Base-by-base conservation (phyloP, 2,888 invertebrate genomes). In the Oasisia sp. region DNA sequence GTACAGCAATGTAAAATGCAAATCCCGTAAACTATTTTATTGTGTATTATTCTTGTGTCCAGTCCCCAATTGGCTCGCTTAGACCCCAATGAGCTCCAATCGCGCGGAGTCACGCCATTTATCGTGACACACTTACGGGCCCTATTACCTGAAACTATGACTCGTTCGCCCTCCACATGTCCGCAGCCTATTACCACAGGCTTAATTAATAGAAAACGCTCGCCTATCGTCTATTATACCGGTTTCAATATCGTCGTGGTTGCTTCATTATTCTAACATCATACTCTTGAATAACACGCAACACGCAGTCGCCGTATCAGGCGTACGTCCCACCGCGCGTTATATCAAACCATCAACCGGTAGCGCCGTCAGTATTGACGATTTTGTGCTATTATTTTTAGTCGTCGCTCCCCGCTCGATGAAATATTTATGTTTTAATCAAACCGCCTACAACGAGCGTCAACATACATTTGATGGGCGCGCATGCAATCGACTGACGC, bases 341-440 rank as follows among this genome's bases (percentile, higher is more conserved):
- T 74, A n/a, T n/a, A 74, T 74, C 74, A 74, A 74, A 74, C 74
- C n/a, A n/a, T 74, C 74, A 27, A 19, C 74, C 4, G n/a, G 5
- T 74, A 74, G 5, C 74, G 27, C 7, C 74, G 27, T 74, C 74
- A 27, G 7, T 74, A n/a, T 74, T 74, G 74, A 74, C n/a, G 14
- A 74, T 74, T 74, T 74, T 19, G 74, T n/a, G 27, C 74, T 74
- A 74, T 74, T 74, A 74, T 74, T 74, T 74, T 74, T 74, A 74
- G 74, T n/a, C 27, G 27, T 1, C n/a, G 19, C 74, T 27, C 27
- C 74, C 74, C 14, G 74, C 74, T 74, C 74, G n/a, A 74, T 74
- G n/a, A 74, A 74, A 74, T 74, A 74, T 74, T 74, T 74, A 74
- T 74, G 74, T 74, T 74, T 74, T 74, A 74, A 74, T 74, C 74